Base-by-base conservation (phyloP, 2,797 vertebrate genomes). In the Melanogrammus aeglefinus region DNA sequence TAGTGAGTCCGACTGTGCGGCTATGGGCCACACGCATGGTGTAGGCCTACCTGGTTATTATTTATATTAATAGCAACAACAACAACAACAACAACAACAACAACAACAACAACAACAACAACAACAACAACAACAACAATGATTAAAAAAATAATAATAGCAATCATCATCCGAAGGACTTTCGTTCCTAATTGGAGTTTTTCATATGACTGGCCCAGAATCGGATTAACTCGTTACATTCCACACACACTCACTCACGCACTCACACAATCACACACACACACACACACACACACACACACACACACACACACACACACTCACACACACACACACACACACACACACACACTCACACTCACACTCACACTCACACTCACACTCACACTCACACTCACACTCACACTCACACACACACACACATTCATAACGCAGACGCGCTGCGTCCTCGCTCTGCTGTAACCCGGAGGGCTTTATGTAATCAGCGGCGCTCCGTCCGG, bases 391-490 rank as follows among this genome's bases (percentile, higher is more conserved):
- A 75, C 80, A 78, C 72, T 75, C 13, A 72, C 70, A 79, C 79
- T 41, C 33, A 71, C 33, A 73, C 70, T 14, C 80, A 78, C 72
- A 75, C 13, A 66, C 70, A 79, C 79, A 76, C 77, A 82, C 78
- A 72, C 73, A 31, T 51, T 9, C 39, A n/a, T 31, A 21, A 31
- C 31, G 31, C 31, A 31, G 1, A 31, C 31, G 31, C 31, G 31
- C 31, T 31, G 2, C 31, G 31, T 31, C 31, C 31, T 31, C 31
- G 31, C 31, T 31, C 78, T 86, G 88, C 76, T 88, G 88, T 90
- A 86, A 91, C 87, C 90, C 87, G 86, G 87, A 92, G 86, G 86
- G 90, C 84, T 94, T 94, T 92, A 92, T 92, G 92, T 94, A 92
- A 94, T 91, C 91, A 81, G 83, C 81, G 36, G 83, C 84, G 88